Conservation (phyloP, 1,140 invertebrate genomes). For the Drosophila grimshawi region DNA sequence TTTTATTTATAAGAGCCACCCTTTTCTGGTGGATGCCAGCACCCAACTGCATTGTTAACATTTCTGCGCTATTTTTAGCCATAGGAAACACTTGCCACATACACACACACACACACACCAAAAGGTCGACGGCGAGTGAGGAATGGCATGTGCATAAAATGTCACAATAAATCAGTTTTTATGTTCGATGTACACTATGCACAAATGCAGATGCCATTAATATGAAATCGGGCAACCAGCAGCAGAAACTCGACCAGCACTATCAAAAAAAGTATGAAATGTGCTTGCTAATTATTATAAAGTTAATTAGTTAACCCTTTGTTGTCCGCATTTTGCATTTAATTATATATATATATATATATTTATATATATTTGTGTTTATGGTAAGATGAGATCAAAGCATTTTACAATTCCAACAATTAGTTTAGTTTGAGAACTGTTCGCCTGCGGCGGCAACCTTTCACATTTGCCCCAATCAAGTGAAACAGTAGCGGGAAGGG, state of each 20-base stretch:
- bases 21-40: not conserved
- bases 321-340: not conserved
- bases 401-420: constrained; percentile 14
- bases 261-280: not conserved
- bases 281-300: too few species aligned
- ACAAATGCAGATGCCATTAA: constrained; percentile 32
- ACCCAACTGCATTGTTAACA: constrained; percentile 14
- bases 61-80: constrained; percentile 24
- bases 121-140: not conserved
- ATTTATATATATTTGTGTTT: not conserved
- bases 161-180: constrained; percentile 49
- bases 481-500: constrained; percentile 1
- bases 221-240: not conserved
- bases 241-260: not conserved
- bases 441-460: constrained; percentile 1
- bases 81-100: constrained; percentile 11
- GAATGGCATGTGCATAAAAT: constrained; percentile 24
- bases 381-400: constrained; percentile 33
- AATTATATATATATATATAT: not conserved
- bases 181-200: constrained; percentile 18
- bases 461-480: constrained; percentile 1
- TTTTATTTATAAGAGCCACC: too few species aligned
- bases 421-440: constrained; percentile 9
- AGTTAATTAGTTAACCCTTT: not conserved
- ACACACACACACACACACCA: not conserved